Conservation (phyloP, 2,113 vertebrate species). For the Bos javanicus region DNA sequence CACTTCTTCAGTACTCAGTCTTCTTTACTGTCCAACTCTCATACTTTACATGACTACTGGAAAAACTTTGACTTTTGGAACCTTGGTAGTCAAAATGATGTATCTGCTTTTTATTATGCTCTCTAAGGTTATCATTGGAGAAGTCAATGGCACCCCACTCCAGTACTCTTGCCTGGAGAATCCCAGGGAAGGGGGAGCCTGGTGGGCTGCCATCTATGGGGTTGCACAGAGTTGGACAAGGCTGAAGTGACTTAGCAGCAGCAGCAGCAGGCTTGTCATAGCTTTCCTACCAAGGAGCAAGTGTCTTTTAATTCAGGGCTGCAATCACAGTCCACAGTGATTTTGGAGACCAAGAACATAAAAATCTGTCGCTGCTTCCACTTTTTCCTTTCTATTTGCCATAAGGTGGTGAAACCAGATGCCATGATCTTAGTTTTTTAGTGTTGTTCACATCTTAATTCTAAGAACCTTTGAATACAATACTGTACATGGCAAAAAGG, state of each 20-base stretch:
- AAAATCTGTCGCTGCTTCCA: neutral
- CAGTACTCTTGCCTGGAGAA: no score
- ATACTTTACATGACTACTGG: neutral
- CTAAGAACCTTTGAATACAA: neutral
- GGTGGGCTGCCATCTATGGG: no score
- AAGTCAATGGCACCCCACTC: no score
- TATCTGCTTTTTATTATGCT: neutral
- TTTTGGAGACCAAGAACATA: neutral
- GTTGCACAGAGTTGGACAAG: accelerated
- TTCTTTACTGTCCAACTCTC: neutral
- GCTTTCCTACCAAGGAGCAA: neutral
- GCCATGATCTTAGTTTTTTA: neutral
- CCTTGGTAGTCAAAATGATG: neutral
- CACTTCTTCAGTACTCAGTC: neutral
- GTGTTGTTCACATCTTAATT: neutral
- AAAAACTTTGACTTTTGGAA: neutral
- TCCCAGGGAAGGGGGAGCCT: no score
- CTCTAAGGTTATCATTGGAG: neutral
- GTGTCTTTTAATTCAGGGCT: neutral
- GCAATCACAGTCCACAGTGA: neutral
- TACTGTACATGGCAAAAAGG: neutral
- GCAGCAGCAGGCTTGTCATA: neutral
- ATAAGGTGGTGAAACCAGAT: neutral
- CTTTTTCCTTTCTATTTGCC: neutral
- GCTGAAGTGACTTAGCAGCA: no score